Base-by-base conservation (phyloP, 2,797 vertebrate genomes). In the Phataginus tetradactyla region DNA sequence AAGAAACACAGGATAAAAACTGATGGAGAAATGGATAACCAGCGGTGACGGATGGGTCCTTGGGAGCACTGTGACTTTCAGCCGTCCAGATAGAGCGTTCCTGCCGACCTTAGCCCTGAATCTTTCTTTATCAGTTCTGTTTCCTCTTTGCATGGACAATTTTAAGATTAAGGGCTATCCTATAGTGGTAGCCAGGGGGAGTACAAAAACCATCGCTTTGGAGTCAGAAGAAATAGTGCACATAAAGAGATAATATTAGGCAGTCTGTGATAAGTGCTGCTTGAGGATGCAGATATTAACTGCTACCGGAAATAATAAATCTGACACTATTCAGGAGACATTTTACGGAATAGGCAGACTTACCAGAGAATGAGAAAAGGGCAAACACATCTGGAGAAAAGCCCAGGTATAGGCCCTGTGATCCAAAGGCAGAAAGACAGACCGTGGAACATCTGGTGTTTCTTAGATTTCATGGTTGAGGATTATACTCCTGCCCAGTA, bases 231-330 rank as follows among this genome's bases (percentile, higher is more conserved):
- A 90, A 37, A 69, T 66, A 83, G 18, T 85, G 75, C 74, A 21
- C 34, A 87, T 11, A 37, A 79, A 81, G 94, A 71, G 61, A 91
- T 71, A 77, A 42, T 74, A 81, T 83, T 88, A 81, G 32, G 29
- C 42, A 90, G 29, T 91, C 34, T 72, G 81, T 91, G 85, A 55
- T 78, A 88, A 93, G 25, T 92, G 77, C 34, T 59, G 78, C 83
- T n/a, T 86, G 63, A 94, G 64, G 77, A 69, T 86, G 20, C 81
- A 90, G 77, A 88, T 85, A 95, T 69, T 92, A 96, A 95, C 85
- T 86, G 68, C 57, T 69, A 81, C 77, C 90, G 87, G 90, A 96
- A 97, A 90, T 68, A 55, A 57, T 96, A 92, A 95, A 92, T 94
- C 59, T 84, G 86, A 94, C 59, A 49, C 57, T 78, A 23, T 59